A percentile compares a stretch with the other conserved stretches of the same genome.
Conservation (phyloP, 2,113 vertebrate species). For the Ailurus styani region DNA sequence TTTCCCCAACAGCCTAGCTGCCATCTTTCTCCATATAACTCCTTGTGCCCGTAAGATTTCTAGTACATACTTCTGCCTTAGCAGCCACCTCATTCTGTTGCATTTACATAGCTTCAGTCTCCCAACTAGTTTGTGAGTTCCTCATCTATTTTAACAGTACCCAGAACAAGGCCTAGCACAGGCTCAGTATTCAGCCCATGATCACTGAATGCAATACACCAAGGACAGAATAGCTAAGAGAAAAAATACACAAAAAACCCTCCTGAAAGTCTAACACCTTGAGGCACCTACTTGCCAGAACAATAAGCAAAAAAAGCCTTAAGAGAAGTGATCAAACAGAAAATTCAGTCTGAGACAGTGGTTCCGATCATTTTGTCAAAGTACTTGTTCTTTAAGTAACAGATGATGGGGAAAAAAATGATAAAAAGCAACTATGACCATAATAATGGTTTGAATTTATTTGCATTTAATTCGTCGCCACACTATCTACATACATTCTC, state of each 20-base stretch:
- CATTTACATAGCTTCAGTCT: neutral
- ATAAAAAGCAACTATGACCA: neutral
- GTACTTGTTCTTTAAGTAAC: neutral
- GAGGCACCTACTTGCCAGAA: neutral
- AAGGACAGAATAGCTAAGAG: neutral
- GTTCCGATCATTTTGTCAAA: neutral
- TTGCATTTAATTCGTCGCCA: conserved; percentile 8
- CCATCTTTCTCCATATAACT: neutral
- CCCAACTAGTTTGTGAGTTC: neutral
- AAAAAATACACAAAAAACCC: neutral
- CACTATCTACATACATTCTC: neutral
- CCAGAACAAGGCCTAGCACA: neutral
- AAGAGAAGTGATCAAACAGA: neutral
- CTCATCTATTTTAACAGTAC: neutral
- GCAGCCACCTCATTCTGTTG: neutral
- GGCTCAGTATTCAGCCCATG: neutral
- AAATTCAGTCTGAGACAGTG: neutral
- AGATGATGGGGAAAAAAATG: neutral
- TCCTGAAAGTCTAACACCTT: neutral
- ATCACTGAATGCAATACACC: neutral
- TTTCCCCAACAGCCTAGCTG: neutral
- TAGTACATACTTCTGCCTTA: neutral
- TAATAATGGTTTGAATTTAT: neutral
- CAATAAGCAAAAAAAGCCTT: neutral
- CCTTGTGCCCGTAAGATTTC: neutral